A percentile compares a stretch with the other conserved stretches of the same genome.
Conservation (phyloP, 2,797 vertebrate species). For the Myotis pilosus region DNA sequence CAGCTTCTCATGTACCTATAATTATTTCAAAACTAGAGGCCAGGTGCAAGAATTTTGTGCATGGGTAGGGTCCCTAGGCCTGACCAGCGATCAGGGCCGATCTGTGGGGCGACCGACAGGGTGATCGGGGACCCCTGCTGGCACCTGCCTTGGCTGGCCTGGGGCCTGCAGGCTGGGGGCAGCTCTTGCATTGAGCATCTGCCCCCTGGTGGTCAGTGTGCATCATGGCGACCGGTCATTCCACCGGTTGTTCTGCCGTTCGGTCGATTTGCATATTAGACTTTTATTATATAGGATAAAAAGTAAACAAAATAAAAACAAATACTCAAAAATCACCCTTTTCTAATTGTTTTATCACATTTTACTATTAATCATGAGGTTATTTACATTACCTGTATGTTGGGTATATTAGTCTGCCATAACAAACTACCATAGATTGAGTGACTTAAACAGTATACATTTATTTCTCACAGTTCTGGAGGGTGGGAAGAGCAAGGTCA, state of each 20-base stretch:
- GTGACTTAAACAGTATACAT: background rate
- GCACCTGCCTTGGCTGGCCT: too few species aligned
- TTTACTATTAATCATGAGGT: background rate
- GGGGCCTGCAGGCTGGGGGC: too few species aligned
- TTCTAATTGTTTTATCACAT: background rate
- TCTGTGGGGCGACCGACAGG: too few species aligned
- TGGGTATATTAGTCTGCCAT: background rate
- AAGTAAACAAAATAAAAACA: background rate
- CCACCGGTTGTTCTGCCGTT: too few species aligned
- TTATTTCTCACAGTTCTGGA: background rate
- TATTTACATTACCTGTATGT: background rate
- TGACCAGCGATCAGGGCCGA: too few species aligned
- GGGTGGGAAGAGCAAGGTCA: background rate
- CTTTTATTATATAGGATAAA: background rate
- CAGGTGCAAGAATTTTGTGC: too few species aligned
- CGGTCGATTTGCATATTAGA: too few species aligned
- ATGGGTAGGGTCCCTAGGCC: too few species aligned
- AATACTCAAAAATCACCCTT: background rate
- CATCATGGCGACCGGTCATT: too few species aligned
- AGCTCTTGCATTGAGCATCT: too few species aligned
- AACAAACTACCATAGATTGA: background rate
- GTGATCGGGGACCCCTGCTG: too few species aligned
- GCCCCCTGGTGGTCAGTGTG: too few species aligned
- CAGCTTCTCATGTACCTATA: background rate
- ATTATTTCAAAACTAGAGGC: background rate